These are phyloP conservation scores for Chrysaora quinquecirrha DNA, from an alignment of 30 jellyfish, hydroid and myxozoan species.

Conservation along the genomic window DNA sequence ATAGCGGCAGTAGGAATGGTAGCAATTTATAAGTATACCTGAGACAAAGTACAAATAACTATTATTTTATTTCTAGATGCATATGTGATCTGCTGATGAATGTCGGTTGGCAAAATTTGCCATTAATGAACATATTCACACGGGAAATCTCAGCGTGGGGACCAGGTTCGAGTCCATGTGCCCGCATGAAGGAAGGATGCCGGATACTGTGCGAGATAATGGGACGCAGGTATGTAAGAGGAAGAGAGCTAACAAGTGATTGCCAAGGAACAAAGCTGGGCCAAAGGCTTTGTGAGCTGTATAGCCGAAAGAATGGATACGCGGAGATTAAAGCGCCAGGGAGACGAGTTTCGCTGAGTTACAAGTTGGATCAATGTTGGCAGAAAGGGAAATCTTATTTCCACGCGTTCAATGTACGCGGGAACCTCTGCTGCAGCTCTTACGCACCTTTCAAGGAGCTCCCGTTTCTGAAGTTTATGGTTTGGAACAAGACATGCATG, in stretches of 20 bases:
- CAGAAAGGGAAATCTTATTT: conserved; percentile 36
- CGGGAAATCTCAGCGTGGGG: conserved; percentile 67
- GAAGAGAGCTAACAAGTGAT: conserved; percentile 35
- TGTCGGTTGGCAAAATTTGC: conserved; percentile 39
- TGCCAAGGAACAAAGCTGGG: conserved; percentile 65
- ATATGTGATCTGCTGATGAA: conserved; percentile 55
- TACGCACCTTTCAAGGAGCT: conserved; percentile 59
- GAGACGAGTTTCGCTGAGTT: conserved; percentile 39
- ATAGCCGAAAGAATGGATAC: conserved; percentile 60
- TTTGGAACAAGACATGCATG: conserved; percentile 56
- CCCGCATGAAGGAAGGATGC: conserved; percentile 67
- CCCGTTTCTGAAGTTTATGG: conserved; percentile 39
- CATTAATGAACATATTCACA: conserved; percentile 34
- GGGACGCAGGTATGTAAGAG: conserved; percentile 63
- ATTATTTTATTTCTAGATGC: conserved; percentile 21
- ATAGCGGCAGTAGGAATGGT: no score
- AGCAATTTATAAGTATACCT: no score
- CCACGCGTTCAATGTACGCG: conserved; percentile 39
- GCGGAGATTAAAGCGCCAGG: conserved; percentile 54
- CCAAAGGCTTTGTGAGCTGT: conserved; percentile 66
- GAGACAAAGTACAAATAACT: background rate
- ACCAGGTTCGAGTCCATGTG: conserved; percentile 52
- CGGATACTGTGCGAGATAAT: conserved; percentile 50
- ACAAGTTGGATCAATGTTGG: conserved; percentile 52
- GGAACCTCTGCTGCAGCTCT: conserved; percentile 67